Base-by-base conservation (phyloP, 2,888 invertebrate species). In the Eudasyphora cyanicolor region DNA sequence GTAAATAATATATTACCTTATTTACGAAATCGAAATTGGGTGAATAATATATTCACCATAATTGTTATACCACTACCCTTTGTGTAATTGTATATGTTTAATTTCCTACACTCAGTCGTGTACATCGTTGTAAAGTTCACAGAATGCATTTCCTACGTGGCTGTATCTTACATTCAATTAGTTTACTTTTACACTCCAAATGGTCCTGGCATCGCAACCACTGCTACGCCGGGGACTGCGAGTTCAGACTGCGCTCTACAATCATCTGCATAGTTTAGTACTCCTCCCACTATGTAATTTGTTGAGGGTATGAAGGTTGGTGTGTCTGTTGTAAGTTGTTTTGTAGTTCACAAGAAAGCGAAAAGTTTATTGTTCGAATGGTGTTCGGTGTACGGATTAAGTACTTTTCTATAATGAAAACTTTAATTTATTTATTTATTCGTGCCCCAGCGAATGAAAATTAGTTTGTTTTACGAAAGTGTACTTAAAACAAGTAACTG, bases 351-450 rank as follows among this genome's bases (percentile, higher is more conserved):
- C 64, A 51, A 21, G 71, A 14, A 73, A 73, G 14, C 12, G 45
- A 42, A 67, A 67, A 67, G 32, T 73, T 73, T 73, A 57, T 73
- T 73, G 71, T 57, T 35, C 12, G 57, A 74, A 32, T 24, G 42
- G n/a, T 57, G 67, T 54, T 42, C 14, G 19, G 32, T 35, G 35
- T 57, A 17, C 24, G 74, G 74, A 79, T 79, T 79, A 79, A 74
- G 49, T 74, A 69, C 45, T 75, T 79, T 75, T 60, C 49, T 75
- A 45, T 79, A 79, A 69, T 79, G 69, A 79, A 79, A 79, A 79
- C 74, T 79, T 79, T 79, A 79, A 79, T 75, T 75, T 79, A 79
- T 79, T 79, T 79, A 74, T 79, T 57, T 74, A 69, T 69, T 74
- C 69, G 42, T 69, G 49, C 60, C 45, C 24, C 42, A 57, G 69